Evolutionary conservation across 1,140 invertebrate species (phyloP).

Genomic region (Drosophila varians): DNA sequence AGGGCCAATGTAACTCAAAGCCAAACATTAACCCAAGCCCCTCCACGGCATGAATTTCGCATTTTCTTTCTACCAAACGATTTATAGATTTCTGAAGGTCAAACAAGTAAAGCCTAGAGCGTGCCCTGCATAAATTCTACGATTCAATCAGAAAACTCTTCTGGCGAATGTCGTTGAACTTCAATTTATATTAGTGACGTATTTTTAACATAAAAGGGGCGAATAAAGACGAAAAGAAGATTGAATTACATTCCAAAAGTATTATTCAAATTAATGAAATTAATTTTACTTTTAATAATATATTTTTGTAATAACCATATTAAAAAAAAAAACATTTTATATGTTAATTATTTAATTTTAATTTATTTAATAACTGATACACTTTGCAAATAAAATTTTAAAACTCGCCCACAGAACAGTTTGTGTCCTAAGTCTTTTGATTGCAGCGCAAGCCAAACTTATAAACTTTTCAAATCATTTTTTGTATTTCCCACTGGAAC

Average conservation of each 20-base stretch:
- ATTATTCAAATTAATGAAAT: too few relatives aligned
- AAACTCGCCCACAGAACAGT: background rate
- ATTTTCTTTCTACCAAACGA: constrained; percentile 34
- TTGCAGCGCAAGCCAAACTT: background rate
- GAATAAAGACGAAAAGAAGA: too few relatives aligned
- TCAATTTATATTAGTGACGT: constrained; percentile 45
- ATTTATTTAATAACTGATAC: too few relatives aligned
- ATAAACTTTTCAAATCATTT: too few relatives aligned
- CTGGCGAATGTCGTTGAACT: constrained; percentile 59
- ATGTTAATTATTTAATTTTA: too few relatives aligned
- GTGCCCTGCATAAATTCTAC: constrained; percentile 60
- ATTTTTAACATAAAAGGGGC: constrained; percentile 4
- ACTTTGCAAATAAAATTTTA: too few relatives aligned
- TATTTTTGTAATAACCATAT: too few relatives aligned
- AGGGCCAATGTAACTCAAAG: constrained; percentile 1
- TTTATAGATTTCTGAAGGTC: constrained; percentile 69
- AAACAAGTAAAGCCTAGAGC: constrained; percentile 58
- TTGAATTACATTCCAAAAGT: too few relatives aligned
- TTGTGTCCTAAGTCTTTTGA: constrained; percentile 50
- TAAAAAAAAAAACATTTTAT: too few relatives aligned
- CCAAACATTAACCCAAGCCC: constrained; percentile 8
- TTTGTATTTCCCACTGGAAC: too few relatives aligned
- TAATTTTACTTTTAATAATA: too few relatives aligned
- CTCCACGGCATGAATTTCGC: constrained; percentile 19
- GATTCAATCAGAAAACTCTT: constrained; percentile 21